Evolutionary conservation across 1,140 invertebrate species (phyloP).

Genomic region (Oryzaephilus surinamensis): DNA sequence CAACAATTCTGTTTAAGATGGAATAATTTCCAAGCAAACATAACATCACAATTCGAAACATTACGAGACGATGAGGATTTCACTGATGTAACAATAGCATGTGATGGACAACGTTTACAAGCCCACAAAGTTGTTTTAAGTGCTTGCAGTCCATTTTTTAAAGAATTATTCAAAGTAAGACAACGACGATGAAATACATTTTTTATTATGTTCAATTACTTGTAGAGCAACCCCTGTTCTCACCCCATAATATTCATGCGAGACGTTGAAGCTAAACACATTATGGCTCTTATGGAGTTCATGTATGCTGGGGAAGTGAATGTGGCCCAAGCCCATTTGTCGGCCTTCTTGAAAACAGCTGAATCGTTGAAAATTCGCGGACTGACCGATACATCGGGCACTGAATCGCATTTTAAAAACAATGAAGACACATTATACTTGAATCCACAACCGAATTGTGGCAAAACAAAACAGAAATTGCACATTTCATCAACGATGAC

Average conservation of each 20-base stretch:
- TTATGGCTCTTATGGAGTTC: slow-evolving; percentile 56
- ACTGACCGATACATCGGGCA: slow-evolving; percentile 46
- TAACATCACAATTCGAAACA: slow-evolving; percentile 69
- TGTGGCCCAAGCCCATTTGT: slow-evolving; percentile 59
- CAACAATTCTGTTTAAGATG: slow-evolving; percentile 87
- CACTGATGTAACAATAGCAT: slow-evolving; percentile 73
- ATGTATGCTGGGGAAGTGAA: slow-evolving; percentile 69
- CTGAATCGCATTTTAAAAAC: slow-evolving; percentile 17
- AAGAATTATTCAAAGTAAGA: slow-evolving; percentile 69
- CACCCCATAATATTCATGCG: slow-evolving; percentile 78
- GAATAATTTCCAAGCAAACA: slow-evolving; percentile 87
- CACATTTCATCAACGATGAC: slow-evolving; percentile 26
- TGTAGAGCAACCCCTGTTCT: slow-evolving; percentile 74
- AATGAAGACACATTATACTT: slow-evolving; percentile 23
- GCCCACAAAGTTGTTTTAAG: slow-evolving; percentile 73
- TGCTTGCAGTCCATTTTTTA: slow-evolving; percentile 70
- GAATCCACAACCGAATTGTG: slow-evolving; percentile 22
- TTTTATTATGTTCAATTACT: slow-evolving; percentile 16
- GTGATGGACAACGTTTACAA: slow-evolving; percentile 62
- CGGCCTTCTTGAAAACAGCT: slow-evolving; percentile 57
- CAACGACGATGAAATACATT: background rate
- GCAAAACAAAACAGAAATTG: slow-evolving; percentile 9
- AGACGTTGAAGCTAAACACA: slow-evolving; percentile 58
- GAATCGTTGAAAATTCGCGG: slow-evolving; percentile 62
- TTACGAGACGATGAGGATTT: slow-evolving; percentile 69